phyloP scores from a whole-genome alignment of 2,797 vertebrate species.

The Eulemur coronatus region DNA sequence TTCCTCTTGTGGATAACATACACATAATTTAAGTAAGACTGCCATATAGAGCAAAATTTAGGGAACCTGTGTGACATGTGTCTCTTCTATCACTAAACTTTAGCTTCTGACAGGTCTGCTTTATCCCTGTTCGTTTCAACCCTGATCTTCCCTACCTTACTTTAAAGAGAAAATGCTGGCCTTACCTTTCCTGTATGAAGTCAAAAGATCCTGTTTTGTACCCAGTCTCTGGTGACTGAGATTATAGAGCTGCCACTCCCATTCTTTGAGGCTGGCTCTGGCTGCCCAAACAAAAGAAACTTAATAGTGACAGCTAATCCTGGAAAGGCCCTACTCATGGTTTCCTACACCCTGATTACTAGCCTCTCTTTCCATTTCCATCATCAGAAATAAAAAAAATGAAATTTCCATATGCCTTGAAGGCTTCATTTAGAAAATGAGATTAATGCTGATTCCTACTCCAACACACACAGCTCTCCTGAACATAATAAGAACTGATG shows the following conservation, averaged over 20 bases:
- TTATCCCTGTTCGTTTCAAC: background rate
- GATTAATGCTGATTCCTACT: background rate
- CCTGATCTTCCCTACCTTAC: background rate
- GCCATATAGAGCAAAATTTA: background rate
- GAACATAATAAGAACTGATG: background rate
- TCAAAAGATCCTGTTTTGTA: background rate
- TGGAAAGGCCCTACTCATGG: background rate
- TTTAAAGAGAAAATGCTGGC: background rate
- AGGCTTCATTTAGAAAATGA: conserved; percentile 23
- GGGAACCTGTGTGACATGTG: background rate
- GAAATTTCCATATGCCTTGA: background rate
- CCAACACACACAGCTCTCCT: background rate
- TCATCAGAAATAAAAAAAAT: background rate
- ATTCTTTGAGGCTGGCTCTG: background rate
- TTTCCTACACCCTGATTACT: background rate
- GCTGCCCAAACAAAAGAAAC: background rate
- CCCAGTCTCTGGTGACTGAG: background rate
- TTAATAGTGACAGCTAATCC: background rate
- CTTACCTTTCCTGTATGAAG: background rate
- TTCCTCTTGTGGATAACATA: background rate
- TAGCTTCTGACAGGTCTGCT: background rate
- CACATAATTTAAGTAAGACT: background rate
- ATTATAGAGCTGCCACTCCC: background rate
- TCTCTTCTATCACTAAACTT: conserved; percentile 13
- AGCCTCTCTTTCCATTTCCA: background rate